Percentiles rank a stretch among this genome's conserved stretches.
These are phyloP conservation scores for Anoplius nigerrimus DNA, from an alignment of 2,888 invertebrate species.

Conservation along the genomic window DNA sequence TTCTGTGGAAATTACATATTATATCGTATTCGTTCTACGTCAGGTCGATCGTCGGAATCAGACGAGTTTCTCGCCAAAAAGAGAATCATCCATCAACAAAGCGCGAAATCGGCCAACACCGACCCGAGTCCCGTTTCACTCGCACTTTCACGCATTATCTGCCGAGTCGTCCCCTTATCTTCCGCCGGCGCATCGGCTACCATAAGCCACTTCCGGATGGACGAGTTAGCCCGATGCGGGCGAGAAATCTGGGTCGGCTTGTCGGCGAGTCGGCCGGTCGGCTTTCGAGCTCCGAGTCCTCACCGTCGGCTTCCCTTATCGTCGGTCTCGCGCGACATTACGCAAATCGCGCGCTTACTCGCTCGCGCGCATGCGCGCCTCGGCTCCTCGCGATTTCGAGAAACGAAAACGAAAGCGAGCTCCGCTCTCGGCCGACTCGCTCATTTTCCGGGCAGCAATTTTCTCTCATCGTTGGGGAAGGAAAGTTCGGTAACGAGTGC, in stretches of 20 bases:
- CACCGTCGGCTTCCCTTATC: slow-evolving; percentile 32
- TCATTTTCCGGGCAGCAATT: no score
- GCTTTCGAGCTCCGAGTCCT: slow-evolving; percentile 50
- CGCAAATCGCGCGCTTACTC: slow-evolving; percentile 43
- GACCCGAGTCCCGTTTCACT: slow-evolving; percentile 47
- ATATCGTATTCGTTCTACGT: no score
- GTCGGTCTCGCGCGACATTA: slow-evolving; percentile 23
- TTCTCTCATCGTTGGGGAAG: no score
- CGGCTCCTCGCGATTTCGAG: not conserved
- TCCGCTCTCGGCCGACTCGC: no score
- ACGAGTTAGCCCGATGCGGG: slow-evolving; percentile 61
- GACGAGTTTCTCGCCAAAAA: no score
- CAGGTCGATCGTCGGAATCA: no score
- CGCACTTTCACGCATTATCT: slow-evolving; percentile 66
- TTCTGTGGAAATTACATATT: no score
- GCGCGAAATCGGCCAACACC: no score
- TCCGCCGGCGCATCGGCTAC: slow-evolving; percentile 21
- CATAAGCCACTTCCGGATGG: slow-evolving; percentile 56
- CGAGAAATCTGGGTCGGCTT: slow-evolving; percentile 63
- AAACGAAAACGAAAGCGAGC: slow-evolving; percentile 6
- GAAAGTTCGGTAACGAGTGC: no score
- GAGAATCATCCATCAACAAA: no score
- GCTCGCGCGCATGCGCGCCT: slow-evolving; percentile 33
- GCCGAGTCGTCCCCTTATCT: slow-evolving; percentile 46
- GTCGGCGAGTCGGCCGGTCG: slow-evolving; percentile 22